Conservation (phyloP, 2,113 vertebrate genomes). For the Ailurus styani region DNA sequence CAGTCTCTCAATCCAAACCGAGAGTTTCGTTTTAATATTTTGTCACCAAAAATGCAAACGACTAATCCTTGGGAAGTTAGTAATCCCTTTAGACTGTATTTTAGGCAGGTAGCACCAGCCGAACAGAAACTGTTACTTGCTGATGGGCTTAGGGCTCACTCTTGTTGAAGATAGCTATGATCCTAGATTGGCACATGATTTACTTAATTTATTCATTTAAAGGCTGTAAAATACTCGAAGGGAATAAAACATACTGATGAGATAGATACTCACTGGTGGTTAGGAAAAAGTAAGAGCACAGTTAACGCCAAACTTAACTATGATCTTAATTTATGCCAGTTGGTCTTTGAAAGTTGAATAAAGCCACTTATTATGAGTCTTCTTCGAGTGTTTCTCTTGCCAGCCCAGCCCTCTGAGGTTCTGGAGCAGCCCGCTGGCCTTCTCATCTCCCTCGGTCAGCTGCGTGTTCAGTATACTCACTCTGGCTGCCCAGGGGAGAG, state of each 20-base stretch:
- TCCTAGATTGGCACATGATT: not conserved
- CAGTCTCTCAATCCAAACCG: not conserved
- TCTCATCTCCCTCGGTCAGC: not conserved
- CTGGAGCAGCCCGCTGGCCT: not conserved
- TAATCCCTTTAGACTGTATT: not conserved
- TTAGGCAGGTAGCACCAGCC: not conserved
- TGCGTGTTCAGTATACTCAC: not conserved
- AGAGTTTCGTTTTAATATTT: not conserved
- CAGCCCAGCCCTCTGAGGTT: not conserved
- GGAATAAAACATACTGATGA: not conserved
- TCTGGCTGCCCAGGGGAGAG: not conserved
- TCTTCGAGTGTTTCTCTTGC: not conserved
- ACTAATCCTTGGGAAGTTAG: not conserved
- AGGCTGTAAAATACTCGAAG: not conserved
- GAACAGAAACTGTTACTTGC: not conserved
- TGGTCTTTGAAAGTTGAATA: not conserved
- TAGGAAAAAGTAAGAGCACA: slow-evolving; percentile 4
- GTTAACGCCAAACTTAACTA: not conserved
- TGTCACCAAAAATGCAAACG: not conserved
- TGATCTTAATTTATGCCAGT: not conserved
- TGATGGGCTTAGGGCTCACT: not conserved
- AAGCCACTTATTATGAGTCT: not conserved
- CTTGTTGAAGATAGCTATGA: not conserved
- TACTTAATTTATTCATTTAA: not conserved
- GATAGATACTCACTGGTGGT: not conserved